Conservation (phyloP, 2,113 vertebrate species). For the Zeus faber region DNA sequence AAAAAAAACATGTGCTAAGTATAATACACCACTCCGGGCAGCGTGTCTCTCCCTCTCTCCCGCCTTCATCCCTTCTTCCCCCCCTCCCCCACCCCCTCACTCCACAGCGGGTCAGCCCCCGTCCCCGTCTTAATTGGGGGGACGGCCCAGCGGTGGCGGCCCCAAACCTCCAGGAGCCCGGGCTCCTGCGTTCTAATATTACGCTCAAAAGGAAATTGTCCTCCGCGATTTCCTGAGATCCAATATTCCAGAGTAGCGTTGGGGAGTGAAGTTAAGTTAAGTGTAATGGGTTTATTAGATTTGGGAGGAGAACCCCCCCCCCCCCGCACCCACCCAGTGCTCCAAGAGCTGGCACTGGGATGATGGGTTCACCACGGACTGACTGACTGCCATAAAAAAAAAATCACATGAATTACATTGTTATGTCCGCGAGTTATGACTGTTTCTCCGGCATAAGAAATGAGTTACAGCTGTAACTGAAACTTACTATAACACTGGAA, state of each 20-base stretch:
- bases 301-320: slow-evolving; percentile 55
- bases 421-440: no score
- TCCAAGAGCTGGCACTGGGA: slow-evolving; percentile 4
- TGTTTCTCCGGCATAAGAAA: no score
- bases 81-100: slow-evolving; percentile 51
- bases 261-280: slow-evolving; percentile 72
- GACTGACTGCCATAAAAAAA: no score
- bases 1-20: slow-evolving; percentile 46
- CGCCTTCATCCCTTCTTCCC: slow-evolving; percentile 10
- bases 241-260: slow-evolving; percentile 69
- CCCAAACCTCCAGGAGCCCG: slow-evolving; percentile 76
- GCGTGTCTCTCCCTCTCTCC: slow-evolving; percentile 23
- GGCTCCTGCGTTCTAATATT: slow-evolving; percentile 83
- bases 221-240: slow-evolving; percentile 87
- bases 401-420: no score
- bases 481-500: no score
- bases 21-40: slow-evolving; percentile 55
- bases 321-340: slow-evolving; percentile 16
- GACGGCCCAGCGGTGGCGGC: slow-evolving; percentile 72
- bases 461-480: no score
- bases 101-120: slow-evolving; percentile 75
- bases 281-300: slow-evolving; percentile 83
- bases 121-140: slow-evolving; percentile 83
- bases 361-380: slow-evolving; percentile 11
- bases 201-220: slow-evolving; percentile 85